Conservation (phyloP, 2,797 vertebrate species). For the Gouania willdenowi region DNA sequence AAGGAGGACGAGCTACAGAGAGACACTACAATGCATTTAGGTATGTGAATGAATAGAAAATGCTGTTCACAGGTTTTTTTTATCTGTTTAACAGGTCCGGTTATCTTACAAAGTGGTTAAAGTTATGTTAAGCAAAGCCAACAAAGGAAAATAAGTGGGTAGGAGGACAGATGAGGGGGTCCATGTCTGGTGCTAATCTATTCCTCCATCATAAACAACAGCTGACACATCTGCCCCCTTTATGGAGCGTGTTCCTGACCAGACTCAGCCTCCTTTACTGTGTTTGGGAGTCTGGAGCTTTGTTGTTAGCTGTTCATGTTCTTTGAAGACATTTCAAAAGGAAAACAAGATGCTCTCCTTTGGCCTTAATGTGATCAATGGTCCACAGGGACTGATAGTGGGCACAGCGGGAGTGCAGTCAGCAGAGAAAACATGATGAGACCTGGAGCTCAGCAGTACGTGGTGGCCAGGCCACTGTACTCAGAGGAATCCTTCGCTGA, state of each 20-base stretch:
- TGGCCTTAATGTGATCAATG: constrained; percentile 46
- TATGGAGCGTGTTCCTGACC: constrained; percentile 12
- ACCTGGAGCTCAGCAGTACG: constrained; percentile 77
- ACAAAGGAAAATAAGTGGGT: neutral
- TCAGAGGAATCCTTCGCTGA: constrained; percentile 82
- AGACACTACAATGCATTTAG: constrained; percentile 9
- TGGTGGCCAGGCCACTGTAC: constrained; percentile 84
- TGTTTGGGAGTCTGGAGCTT: constrained; percentile 35
- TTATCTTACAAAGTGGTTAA: neutral
- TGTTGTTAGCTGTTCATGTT: constrained; percentile 40
- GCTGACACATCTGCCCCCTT: neutral
- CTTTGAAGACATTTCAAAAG: constrained; percentile 59
- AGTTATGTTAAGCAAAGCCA: neutral
- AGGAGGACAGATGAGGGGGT: neutral
- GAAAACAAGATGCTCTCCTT: constrained; percentile 18
- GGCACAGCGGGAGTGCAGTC: constrained; percentile 16
- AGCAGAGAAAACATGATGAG: constrained; percentile 70
- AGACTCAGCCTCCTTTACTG: constrained; percentile 26
- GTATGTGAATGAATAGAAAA: constrained; percentile 20
- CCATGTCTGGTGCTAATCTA: constrained; percentile 1
- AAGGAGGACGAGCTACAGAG: constrained; percentile 7
- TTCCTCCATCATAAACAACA: constrained; percentile 4
- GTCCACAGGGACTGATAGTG: constrained; percentile 36
- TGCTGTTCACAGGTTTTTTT: too few relatives aligned
- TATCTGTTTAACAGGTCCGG: neutral